Evolutionary conservation across 2,888 invertebrate genomes (phyloP), one percentile per base, ranked within the genome.

Genomic region (Bugula neritina): DNA sequence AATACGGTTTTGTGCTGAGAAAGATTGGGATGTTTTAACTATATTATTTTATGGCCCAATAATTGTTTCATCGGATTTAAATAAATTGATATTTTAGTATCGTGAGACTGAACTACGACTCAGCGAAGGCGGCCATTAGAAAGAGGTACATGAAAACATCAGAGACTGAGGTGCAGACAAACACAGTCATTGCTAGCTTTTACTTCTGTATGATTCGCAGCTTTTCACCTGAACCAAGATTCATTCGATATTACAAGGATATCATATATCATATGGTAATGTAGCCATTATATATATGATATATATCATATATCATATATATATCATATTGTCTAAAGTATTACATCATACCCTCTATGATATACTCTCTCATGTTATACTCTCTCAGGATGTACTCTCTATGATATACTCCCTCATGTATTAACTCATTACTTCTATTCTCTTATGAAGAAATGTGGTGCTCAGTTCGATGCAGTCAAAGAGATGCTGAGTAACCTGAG

Each of bases 211-310:
- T 57, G 57, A 43, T 73, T 29, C 70, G 73, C 63, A 52, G 69
- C 25, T 71, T 71, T 31, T 43, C 69, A 54, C 71, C 70, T 13
- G 25, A 63, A 17, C 29, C 63, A 5, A 13, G 17, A 17, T 25
- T 13, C n/a, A 63, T 63, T n/a, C 5, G 17, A 13, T 63, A 81
- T 10, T 80, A 82, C 72, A 74, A 73, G 69, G 80, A 82, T 73
- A 77, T 83, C 52, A 79, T 82, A 0, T 81, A 79, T 73, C 83
- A 84, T 75, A 72, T 83, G 77, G 82, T 82, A 72, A 76, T 79
- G n/a, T n/a, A n/a, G n/a, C n/a, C n/a, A n/a, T n/a, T n/a, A n/a
- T n/a, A n/a, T n/a, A n/a, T n/a, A n/a, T n/a, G n/a, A n/a, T n/a
- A n/a, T n/a, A n/a, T n/a, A n/a, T n/a, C n/a, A n/a, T n/a, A n/a